Conservation (phyloP, 2,797 vertebrate genomes). For the Gymnothorax javanicus region DNA sequence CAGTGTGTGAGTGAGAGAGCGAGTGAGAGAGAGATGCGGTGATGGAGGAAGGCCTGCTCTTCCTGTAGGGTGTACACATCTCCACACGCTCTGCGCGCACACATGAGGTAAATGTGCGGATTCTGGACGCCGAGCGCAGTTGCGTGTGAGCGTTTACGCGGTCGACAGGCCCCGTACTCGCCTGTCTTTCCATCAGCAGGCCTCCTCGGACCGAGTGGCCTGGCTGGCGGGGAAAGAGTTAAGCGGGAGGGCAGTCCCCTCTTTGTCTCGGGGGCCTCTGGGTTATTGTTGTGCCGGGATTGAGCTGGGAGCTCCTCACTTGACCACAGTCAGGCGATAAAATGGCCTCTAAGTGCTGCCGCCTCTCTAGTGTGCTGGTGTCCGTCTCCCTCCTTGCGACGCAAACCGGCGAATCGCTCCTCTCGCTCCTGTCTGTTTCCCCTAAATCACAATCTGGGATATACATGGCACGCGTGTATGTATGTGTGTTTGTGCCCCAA, state of each 20-base stretch:
- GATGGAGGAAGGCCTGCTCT: neutral
- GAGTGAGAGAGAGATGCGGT: slow-evolving; percentile 20
- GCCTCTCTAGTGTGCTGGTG: slow-evolving; percentile 68
- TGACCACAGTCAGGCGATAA: slow-evolving; percentile 83
- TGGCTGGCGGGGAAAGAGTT: slow-evolving; percentile 69
- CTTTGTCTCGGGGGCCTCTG: slow-evolving; percentile 79
- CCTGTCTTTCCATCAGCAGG: neutral
- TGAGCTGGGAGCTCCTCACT: slow-evolving; percentile 81
- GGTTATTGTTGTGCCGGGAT: slow-evolving; percentile 80
- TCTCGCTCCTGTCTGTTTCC: neutral
- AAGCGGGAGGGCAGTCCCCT: slow-evolving; percentile 77
- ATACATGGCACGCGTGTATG: neutral
- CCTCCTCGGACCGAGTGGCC: slow-evolving; percentile 36
- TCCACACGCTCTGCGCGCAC: neutral
- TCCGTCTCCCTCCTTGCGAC: slow-evolving; percentile 60
- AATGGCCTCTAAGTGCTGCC: slow-evolving; percentile 77
- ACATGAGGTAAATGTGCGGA: neutral
- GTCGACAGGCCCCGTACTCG: slow-evolving; percentile 33
- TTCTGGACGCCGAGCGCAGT: neutral
- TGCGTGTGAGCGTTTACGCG: slow-evolving; percentile 20
- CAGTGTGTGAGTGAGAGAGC: slow-evolving; percentile 36
- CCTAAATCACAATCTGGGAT: neutral
- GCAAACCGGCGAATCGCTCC: slow-evolving; percentile 37
- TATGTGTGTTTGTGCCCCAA: slow-evolving; percentile 9
- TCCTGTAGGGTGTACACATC: neutral